These are phyloP conservation scores for Microtus richardsoni DNA, from an alignment of 2,113 vertebrate genomes.

Conservation along the genomic window DNA sequence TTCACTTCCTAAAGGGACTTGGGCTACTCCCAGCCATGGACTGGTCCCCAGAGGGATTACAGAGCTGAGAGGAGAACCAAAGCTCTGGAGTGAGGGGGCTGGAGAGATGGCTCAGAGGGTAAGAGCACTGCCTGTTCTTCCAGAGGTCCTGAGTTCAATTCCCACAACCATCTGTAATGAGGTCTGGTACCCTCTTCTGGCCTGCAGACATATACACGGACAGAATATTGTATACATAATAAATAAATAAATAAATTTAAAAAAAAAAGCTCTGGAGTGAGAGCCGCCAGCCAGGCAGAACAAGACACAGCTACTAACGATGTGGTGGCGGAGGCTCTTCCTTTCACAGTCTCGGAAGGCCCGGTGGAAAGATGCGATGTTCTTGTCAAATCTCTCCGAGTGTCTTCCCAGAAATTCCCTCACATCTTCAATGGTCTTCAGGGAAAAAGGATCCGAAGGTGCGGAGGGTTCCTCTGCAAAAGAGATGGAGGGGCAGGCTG, in stretches of 20 bases:
- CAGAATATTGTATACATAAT: too few relatives aligned
- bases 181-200: too few relatives aligned
- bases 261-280: not conserved
- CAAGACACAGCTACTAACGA: slow-evolving; percentile 88
- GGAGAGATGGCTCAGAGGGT: too few relatives aligned
- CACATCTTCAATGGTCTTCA: slow-evolving; percentile 94
- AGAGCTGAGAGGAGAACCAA: not conserved
- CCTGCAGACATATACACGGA: too few relatives aligned
- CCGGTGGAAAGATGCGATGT: slow-evolving; percentile 90
- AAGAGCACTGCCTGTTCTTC: too few relatives aligned
- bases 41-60: not conserved
- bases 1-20: not conserved
- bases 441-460: slow-evolving; percentile 86
- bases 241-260: too few relatives aligned
- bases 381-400: slow-evolving; percentile 92
- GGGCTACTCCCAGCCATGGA: not conserved
- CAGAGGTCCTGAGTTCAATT: too few relatives aligned
- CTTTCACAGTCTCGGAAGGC: slow-evolving; percentile 93
- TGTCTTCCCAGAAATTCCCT: slow-evolving; percentile 94
- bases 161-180: too few relatives aligned
- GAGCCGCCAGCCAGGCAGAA: not conserved
- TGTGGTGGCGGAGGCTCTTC: slow-evolving; percentile 95
- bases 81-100: not conserved
- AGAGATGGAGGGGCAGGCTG: slow-evolving; percentile 67
- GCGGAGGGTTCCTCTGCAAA: slow-evolving; percentile 86